Conservation (phyloP, 2,797 vertebrate species). For the Microctenopoma stevenorrisi region DNA sequence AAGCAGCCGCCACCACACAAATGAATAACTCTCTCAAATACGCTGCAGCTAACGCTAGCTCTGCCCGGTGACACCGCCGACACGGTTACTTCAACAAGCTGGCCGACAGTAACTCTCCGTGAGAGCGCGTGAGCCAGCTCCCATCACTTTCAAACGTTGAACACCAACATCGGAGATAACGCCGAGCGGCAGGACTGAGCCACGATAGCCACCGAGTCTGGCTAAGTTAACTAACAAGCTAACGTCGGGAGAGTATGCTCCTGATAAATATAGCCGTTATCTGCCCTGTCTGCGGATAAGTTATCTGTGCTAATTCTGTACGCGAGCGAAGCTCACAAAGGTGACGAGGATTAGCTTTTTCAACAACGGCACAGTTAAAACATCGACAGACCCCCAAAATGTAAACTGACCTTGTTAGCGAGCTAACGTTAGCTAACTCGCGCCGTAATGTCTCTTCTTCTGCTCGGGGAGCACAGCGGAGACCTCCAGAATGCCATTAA, state of each 20-base stretch:
- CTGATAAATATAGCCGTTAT: constrained; percentile 33
- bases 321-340: neutral
- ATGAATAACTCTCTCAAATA: constrained; percentile 12
- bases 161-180: constrained; percentile 31
- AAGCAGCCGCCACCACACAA: constrained; percentile 35
- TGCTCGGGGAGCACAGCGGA: constrained; percentile 57
- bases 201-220: constrained; percentile 39
- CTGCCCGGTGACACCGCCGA: neutral
- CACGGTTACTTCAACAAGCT: neutral
- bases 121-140: neutral
- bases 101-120: neutral
- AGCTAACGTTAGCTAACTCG: constrained; percentile 79
- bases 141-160: constrained; percentile 32
- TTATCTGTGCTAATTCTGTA: neutral
- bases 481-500: constrained; percentile 73
- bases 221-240: constrained; percentile 64
- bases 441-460: constrained; percentile 69
- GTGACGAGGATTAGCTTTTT: neutral
- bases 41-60: constrained; percentile 2
- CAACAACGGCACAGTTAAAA: neutral
- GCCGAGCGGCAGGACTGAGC: constrained; percentile 20
- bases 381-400: constrained; percentile 27
- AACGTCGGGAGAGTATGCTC: constrained; percentile 33
- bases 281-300: constrained; percentile 20
- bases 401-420: constrained; percentile 84